Conservation (phyloP, 2,888 invertebrate genomes). For the Diplazon laetatorius region DNA sequence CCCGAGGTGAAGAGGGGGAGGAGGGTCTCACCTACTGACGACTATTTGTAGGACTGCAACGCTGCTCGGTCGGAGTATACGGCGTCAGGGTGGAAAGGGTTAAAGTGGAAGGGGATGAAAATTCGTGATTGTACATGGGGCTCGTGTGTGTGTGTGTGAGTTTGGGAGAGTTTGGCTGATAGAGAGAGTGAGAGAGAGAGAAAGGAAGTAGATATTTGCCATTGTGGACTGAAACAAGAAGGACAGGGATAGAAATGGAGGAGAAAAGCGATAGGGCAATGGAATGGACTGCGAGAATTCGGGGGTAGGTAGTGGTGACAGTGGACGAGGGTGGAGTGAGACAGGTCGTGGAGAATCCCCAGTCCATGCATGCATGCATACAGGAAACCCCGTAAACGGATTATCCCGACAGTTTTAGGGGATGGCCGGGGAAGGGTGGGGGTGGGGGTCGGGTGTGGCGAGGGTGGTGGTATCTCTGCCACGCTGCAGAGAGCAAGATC, state of each 20-base stretch:
- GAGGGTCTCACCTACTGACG: slow-evolving; percentile 78
- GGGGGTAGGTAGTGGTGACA: slow-evolving; percentile 6
- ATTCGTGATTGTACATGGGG: not conserved
- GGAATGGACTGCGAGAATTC: slow-evolving; percentile 17
- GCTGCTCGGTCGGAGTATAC: slow-evolving; percentile 32
- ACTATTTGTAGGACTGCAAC: slow-evolving; percentile 76
- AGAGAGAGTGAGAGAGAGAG: slow-evolving; percentile 39
- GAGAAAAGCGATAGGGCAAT: too few relatives aligned
- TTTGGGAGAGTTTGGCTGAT: slow-evolving; percentile 40
- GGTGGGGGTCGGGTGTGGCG: not conserved
- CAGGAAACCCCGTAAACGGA: slow-evolving; percentile 75
- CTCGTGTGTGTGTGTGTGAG: not conserved
- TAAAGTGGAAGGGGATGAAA: not conserved
- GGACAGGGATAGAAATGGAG: slow-evolving; percentile 41
- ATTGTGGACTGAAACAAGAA: slow-evolving; percentile 34
- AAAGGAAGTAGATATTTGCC: slow-evolving; percentile 44
- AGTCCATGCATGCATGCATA: slow-evolving; percentile 67
- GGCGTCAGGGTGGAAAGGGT: slow-evolving; percentile 17
- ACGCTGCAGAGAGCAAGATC: slow-evolving; percentile 39
- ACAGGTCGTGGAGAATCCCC: slow-evolving; percentile 40
- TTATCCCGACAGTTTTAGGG: slow-evolving; percentile 74
- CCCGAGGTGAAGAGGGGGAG: too few relatives aligned
- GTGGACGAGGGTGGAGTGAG: slow-evolving; percentile 4
- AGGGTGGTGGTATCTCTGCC: slow-evolving; percentile 40
- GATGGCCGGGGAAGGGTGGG: slow-evolving; percentile 51